Conservation (phyloP, 2,113 vertebrate species). For the Platichthys stellatus region DNA sequence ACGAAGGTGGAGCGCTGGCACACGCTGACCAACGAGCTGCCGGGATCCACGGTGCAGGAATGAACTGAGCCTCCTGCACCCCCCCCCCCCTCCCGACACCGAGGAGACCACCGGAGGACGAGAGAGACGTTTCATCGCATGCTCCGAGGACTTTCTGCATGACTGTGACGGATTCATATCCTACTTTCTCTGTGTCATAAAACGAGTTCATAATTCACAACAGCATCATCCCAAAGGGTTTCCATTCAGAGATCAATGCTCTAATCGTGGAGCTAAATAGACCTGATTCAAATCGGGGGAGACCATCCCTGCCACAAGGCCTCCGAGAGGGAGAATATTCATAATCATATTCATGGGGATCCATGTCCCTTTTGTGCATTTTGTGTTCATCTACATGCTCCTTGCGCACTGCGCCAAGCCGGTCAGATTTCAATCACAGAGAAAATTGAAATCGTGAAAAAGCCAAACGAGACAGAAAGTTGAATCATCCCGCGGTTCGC, state of each 20-base stretch:
- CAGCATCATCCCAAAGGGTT: conserved; percentile 12
- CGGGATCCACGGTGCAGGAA: conserved; percentile 83
- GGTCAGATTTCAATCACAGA: conserved; percentile 26
- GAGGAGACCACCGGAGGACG: conserved; percentile 21
- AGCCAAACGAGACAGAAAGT: conserved; percentile 11
- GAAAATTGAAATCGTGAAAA: conserved; percentile 17
- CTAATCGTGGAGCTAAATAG: conserved; percentile 21
- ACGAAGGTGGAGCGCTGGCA: conserved; percentile 89
- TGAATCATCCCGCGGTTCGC: conserved; percentile 27
- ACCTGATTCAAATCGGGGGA: conserved; percentile 22
- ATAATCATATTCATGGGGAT: conserved; percentile 42
- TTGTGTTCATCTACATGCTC: conserved; percentile 23
- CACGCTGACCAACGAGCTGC: conserved; percentile 90
- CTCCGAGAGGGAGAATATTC: conserved; percentile 29
- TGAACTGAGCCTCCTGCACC: conserved; percentile 40
- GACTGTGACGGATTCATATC: conserved; percentile 54
- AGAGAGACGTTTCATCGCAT: conserved; percentile 50
- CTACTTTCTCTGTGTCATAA: conserved; percentile 51
- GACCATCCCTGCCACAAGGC: not conserved
- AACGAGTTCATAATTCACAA: conserved; percentile 42
- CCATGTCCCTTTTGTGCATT: conserved; percentile 16
- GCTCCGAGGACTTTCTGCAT: conserved; percentile 67
- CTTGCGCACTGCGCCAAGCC: conserved; percentile 5
- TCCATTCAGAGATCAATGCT: conserved; percentile 34
- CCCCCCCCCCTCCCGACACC: conserved; percentile 11